Evolutionary conservation across 2,113 vertebrate genomes (phyloP), one percentile per base, ranked within the genome.

Genomic region (Tetrax tetrax): DNA sequence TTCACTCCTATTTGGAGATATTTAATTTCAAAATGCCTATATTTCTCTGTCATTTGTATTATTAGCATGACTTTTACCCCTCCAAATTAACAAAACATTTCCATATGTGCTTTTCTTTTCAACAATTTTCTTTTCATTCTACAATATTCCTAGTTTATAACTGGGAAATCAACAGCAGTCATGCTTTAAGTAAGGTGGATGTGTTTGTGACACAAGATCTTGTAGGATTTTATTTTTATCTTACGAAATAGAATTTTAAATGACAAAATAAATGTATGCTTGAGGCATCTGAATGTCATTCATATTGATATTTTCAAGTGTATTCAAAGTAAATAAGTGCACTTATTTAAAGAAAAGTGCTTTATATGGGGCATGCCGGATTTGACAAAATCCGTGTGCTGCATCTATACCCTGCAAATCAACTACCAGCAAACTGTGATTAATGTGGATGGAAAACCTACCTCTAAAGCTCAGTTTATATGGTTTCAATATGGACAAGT

Each of bases 201-300:
- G 33, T 59, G 50, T 89, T 78, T 75, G 15, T 57, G 28, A 33
- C 41, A 64, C 4, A 56, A 31, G 7, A 66, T 75, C 27, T 78
- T 47, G n/a, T 18, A 79, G 21, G 13, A 82, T 75, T 74, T 93
- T 70, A 63, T 78, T 87, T 92, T 94, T 85, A 51, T 71, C 28
- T 91, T 79, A 45, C 13, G 56, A 82, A 93, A 84, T 18, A 81
- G 31, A 89, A 75, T 63, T 78, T 82, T 33, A 64, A 93, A 75
- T 71, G 68, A 38, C 18, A 75, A 84, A 94, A 47, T 75, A 76
- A 70, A 71, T 56, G 7, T 38, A 68, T 68, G 48, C 13, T 70
- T 89, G 63, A 76, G 38, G 35, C 16, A n/a, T 84, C 14, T 37
- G 19, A 83, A 47, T 8, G 0, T 61, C 12, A 93, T 59, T 81